Percentiles rank a stretch among this genome's conserved stretches.
Evolutionary conservation across 2,797 vertebrate genomes (phyloP).

Genomic region (Aldrovandia affinis): DNA sequence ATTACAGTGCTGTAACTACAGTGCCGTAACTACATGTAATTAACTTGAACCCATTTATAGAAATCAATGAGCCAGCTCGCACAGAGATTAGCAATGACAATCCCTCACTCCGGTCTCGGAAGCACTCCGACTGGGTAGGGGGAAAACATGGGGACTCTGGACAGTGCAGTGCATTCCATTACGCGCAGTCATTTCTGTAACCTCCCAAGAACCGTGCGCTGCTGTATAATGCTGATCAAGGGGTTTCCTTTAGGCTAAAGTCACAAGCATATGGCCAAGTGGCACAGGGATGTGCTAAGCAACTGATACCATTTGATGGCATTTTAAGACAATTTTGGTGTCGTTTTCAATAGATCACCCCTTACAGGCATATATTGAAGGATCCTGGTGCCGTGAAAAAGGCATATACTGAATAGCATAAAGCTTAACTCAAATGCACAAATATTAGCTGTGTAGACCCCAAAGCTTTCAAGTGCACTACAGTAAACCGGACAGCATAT

Average conservation of each 20-base stretch:
- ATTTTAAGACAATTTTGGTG: not conserved
- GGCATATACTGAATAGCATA: not conserved
- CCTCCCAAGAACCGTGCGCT: not conserved
- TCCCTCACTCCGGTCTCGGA: not conserved
- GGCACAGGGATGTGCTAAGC: too few relatives aligned
- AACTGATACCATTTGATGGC: not conserved
- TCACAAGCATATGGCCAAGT: not conserved
- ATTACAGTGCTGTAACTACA: slow-evolving; percentile 4
- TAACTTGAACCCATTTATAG: not conserved
- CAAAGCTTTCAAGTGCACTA: not conserved
- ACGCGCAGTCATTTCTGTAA: not conserved
- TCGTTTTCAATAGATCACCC: not conserved
- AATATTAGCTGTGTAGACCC: not conserved
- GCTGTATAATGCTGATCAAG: not conserved
- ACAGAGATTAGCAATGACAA: not conserved
- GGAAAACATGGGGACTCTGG: not conserved
- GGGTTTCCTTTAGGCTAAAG: not conserved
- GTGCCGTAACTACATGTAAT: not conserved
- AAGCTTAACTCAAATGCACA: not conserved
- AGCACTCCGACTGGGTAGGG: not conserved
- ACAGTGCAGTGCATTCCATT: not conserved
- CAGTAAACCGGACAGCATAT: not conserved
- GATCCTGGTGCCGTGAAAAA: not conserved
- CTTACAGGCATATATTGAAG: not conserved
- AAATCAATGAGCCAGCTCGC: slow-evolving; percentile 8